Percentiles rank a stretch among this genome's conserved stretches.
phyloP scores from a whole-genome alignment of 1,140 invertebrate species.

The Meloidogyne floridensis region DNA sequence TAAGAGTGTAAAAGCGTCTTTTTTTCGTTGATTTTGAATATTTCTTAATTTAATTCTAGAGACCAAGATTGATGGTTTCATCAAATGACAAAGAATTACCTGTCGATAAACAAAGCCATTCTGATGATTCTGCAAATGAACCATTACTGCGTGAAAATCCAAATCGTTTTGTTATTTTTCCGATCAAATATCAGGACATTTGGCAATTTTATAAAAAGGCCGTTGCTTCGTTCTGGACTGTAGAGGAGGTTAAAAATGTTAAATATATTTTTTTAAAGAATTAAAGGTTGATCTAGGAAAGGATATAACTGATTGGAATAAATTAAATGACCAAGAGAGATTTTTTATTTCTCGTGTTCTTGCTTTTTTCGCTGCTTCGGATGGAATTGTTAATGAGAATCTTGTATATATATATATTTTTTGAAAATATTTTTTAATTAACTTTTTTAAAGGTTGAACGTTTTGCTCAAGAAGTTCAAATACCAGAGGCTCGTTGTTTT shows the following conservation, averaged over 20 bases:
- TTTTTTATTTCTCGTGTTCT: slow-evolving; percentile 95
- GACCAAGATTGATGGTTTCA: slow-evolving; percentile 48
- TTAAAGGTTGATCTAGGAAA: slow-evolving; percentile 70
- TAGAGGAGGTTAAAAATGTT: slow-evolving; percentile 79
- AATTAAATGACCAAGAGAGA: slow-evolving; percentile 80
- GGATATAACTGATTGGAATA: slow-evolving; percentile 84
- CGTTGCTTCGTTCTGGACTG: slow-evolving; percentile 97
- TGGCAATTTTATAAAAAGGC: slow-evolving; percentile 92
- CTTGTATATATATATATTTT: slow-evolving; percentile 69
- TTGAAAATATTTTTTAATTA: slow-evolving; percentile 19
- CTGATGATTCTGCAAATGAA: slow-evolving; percentile 71
- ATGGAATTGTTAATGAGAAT: slow-evolving; percentile 99
- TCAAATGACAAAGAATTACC: neutral
- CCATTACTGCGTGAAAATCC: slow-evolving; percentile 88
- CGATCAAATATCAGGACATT: slow-evolving; percentile 72
- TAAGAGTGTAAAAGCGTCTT: slow-evolving; percentile 17
- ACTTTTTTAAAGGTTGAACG: slow-evolving; percentile 75
- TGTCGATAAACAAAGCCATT: neutral
- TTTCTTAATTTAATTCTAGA: neutral
- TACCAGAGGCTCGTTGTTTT: slow-evolving; percentile 94
- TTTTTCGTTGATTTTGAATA: slow-evolving; percentile 63
- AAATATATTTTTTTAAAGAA: slow-evolving; percentile 8
- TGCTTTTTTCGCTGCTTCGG: slow-evolving; percentile 98
- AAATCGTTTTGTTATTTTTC: slow-evolving; percentile 89
- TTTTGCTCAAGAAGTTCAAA: slow-evolving; percentile 94